These are phyloP conservation scores for Brachionus paranguensis DNA, from an alignment of 1,140 invertebrate species.

Conservation along the genomic window DNA sequence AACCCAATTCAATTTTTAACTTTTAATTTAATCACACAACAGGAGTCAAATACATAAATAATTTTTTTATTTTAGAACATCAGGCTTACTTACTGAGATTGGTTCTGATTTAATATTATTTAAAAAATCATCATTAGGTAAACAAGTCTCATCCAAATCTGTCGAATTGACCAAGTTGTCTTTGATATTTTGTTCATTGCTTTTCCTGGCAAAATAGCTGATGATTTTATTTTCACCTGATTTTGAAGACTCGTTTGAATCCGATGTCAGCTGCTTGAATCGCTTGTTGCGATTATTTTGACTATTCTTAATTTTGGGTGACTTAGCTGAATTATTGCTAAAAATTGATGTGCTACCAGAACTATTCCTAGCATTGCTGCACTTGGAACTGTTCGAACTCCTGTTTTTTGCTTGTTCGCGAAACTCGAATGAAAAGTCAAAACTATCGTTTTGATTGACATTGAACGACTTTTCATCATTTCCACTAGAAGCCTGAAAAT, in stretches of 20 bases:
- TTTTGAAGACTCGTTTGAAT: background rate
- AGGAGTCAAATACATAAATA: background rate
- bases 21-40: background rate
- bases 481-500: background rate
- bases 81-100: background rate
- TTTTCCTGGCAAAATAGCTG: background rate
- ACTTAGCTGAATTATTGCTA: background rate
- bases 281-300: background rate
- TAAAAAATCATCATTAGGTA: background rate
- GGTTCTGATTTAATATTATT: background rate
- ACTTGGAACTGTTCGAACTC: background rate
- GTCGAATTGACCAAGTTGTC: background rate
- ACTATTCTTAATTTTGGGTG: background rate
- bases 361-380: background rate
- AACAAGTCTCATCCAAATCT: slow-evolving; percentile 37
- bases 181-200: background rate
- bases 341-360: background rate
- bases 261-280: background rate
- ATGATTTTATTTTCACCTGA: background rate
- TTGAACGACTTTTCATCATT: background rate
- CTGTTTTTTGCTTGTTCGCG: background rate
- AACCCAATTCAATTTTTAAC: background rate
- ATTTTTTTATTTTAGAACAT: background rate
- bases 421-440: slow-evolving; percentile 37
- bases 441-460: slow-evolving; percentile 18